phyloP scores from a whole-genome alignment of 2,797 vertebrate genomes.

The Siniperca scherzeri region DNA sequence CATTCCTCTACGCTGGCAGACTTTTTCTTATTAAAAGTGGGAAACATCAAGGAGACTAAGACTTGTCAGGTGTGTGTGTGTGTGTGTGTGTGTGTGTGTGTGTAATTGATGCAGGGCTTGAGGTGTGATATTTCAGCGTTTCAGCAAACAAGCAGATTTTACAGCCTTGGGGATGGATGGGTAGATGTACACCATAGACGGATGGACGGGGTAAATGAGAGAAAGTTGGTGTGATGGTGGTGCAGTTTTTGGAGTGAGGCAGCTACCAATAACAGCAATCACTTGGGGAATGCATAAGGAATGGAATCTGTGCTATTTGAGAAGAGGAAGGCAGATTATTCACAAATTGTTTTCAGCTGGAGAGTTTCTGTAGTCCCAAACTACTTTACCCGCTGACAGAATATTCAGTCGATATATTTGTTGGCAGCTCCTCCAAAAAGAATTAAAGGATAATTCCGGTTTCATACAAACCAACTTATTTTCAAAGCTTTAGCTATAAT shows the following conservation, averaged over 20 bases:
- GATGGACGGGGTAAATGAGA: constrained; percentile 27
- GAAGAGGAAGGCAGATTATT: constrained; percentile 4
- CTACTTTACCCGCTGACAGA: constrained; percentile 8
- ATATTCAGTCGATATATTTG: background rate
- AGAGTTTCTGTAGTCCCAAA: background rate
- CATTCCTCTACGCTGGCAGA: constrained; percentile 14
- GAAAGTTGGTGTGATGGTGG: constrained; percentile 33
- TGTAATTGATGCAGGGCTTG: constrained; percentile 44
- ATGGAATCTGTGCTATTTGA: constrained; percentile 4
- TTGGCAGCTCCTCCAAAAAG: background rate
- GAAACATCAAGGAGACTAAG: constrained; percentile 56
- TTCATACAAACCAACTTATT: background rate
- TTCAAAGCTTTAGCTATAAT: background rate
- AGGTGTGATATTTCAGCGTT: constrained; percentile 47
- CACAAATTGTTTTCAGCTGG: constrained; percentile 11
- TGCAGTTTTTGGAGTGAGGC: constrained; percentile 12
- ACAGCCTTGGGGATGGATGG: constrained; percentile 35
- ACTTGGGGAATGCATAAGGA: constrained; percentile 32
- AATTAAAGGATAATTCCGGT: background rate
- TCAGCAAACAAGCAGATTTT: constrained; percentile 63
- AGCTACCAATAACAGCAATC: constrained; percentile 40
- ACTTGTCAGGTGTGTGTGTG: constrained; percentile 60
- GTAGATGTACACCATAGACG: constrained; percentile 10
- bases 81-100: constrained; percentile 25
- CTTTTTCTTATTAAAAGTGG: constrained; percentile 52